Evolutionary conservation across 2,888 invertebrate genomes (phyloP), one percentile per base, ranked within the genome.

Genomic region (Zygogramma bicolorata): DNA sequence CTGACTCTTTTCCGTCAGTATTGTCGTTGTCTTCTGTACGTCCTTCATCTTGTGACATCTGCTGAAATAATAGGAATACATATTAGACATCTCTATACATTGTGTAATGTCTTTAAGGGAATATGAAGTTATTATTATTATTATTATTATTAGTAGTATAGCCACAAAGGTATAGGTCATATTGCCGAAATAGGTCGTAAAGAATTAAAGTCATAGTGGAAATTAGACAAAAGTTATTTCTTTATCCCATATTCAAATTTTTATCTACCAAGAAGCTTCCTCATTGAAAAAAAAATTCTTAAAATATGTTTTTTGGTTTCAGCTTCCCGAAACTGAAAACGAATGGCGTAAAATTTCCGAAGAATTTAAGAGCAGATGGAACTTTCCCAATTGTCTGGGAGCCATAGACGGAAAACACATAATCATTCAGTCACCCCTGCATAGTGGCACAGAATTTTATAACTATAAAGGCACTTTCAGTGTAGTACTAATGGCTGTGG

Each of bases 401-500:
- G 80, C 84, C 4, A 77, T 84, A 29, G 84, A 84, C 67, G 85
- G 84, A 20, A 85, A 86, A 75, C 84, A 83, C 74, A 71, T 82
- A 27, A 31, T 76, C 18, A 69, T 83, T 22, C 79, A 84, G 74
- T 71, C 78, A 63, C 84, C 84, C 27, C 34, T 71, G 15, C 71
- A 81, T 63, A 79, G 74, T 66, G 81, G 82, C 66, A 79, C 78
- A 22, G 79, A 81, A 70, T 75, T 80, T 77, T 82, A 70, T 49
- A 82, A 84, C 65, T 85, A 85, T 73, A 86, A 85, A 81, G 69
- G 58, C 0, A 75, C 75, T 74, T 81, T 81, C 68, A 84, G 83
- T 70, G 79, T 84, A 38, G 84, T 86, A 6, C 74, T 87, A 58
- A 74, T 85, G 60, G 85, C 82, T 58, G 60, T 85, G 59, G 85